Evolutionary conservation across 2,888 invertebrate genomes (phyloP), one percentile per base, ranked within the genome.

Genomic region (Ernsta delagoae): DNA sequence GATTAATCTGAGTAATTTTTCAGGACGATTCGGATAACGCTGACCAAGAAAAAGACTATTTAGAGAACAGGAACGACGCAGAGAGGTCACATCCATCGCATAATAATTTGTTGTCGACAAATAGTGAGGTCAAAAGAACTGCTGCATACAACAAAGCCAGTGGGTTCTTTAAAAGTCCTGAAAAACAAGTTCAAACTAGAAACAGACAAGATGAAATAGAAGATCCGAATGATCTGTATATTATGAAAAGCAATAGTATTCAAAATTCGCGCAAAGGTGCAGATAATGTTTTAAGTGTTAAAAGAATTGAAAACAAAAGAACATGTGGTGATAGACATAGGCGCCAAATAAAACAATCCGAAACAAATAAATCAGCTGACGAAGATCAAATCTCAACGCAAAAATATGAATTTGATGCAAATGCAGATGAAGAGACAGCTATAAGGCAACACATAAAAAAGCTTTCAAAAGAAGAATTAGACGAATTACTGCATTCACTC

Each of bases 371-470:
- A 1, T 24, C 61, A n/a, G 45, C 50, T 56, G 63, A 24, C 11
- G 41, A 60, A 50, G 56, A 54, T 11, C 34, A 62, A 48, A 68
- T 41, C 3, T 16, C 68, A 45, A 56, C 61, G 0, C 73, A 73
- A 61, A 71, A 78, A 56, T 74, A 73, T 45, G 75, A 75, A 53
- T 70, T 74, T 31, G 69, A 57, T 34, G 45, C 39, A 34, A 81
- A 75, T 64, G 87, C 87, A 78, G 84, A 85, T 75, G 90, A 88
- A 75, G 89, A 91, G 79, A 78, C 83, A 50, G 87, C 86, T 41
- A 92, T 92, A 53, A 88, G 86, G 76, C 83, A 83, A 65, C 91
- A 91, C 59, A 86, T 92, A 7, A 88, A 87, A 79, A 90, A 89
- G 72, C 79, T 92, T 53, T 85, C 90, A 12, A 83, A 77, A 64